These are phyloP conservation scores for Scomber japonicus DNA, from an alignment of 2,113 vertebrate genomes.

Conservation along the genomic window DNA sequence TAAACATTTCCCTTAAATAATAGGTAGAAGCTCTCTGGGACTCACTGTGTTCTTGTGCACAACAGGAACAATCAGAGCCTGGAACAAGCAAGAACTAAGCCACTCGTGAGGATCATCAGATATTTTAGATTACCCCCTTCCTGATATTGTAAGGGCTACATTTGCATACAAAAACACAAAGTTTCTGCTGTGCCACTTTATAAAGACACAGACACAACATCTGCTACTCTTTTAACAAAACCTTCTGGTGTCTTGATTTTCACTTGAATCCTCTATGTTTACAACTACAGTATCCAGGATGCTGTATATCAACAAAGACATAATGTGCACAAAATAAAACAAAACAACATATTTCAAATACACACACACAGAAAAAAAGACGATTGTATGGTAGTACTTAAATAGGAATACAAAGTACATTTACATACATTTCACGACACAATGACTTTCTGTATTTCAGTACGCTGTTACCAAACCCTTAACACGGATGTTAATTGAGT, in stretches of 20 bases:
- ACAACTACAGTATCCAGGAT: no score
- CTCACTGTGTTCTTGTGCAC: slow-evolving; percentile 14
- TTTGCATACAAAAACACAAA: neutral
- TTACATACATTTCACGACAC: no score
- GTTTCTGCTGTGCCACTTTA: slow-evolving; percentile 1
- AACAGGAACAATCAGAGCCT: slow-evolving; percentile 18
- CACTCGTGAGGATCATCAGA: slow-evolving; percentile 3
- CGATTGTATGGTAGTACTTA: neutral
- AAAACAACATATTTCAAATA: no score
- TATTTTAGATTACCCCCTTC: slow-evolving; percentile 8
- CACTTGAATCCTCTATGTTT: no score
- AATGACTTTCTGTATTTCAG: no score
- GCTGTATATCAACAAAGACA: no score
- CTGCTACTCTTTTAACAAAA: neutral
- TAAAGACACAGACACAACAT: neutral
- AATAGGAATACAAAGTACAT: neutral
- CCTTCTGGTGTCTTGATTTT: no score
- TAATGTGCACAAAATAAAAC: no score
- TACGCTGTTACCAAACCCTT: no score
- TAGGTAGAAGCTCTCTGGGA: neutral
- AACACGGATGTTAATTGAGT: no score
- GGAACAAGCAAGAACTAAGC: slow-evolving; percentile 6
- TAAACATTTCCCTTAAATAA: neutral
- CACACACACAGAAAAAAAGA: neutral
- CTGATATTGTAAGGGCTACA: neutral